phyloP scores from a whole-genome alignment of 1,140 invertebrate genomes.

The Daktulosphaira vitifoliae region DNA sequence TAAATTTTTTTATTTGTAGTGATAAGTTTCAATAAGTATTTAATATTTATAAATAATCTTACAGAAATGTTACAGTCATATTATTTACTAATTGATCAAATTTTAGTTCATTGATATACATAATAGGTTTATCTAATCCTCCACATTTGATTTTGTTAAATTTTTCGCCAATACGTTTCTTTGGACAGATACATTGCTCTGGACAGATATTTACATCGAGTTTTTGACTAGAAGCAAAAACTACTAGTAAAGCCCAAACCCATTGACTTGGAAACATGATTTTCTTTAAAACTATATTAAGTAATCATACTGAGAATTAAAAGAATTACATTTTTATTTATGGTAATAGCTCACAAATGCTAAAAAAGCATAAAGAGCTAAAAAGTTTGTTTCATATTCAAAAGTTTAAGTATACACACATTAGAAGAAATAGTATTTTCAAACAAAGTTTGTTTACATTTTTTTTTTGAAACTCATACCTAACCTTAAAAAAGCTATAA shows the following conservation, averaged over 20 bases:
- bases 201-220: background rate
- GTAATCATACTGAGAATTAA: too few relatives aligned
- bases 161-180: background rate
- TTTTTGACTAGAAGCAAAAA: background rate
- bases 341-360: too few relatives aligned
- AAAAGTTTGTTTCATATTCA: too few relatives aligned
- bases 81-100: background rate
- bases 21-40: too few relatives aligned
- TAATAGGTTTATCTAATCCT: background rate
- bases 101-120: conserved; percentile 6
- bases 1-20: too few relatives aligned
- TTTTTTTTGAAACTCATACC: background rate
- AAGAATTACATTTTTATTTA: too few relatives aligned
- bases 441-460: too few relatives aligned
- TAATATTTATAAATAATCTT: background rate
- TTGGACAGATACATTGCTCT: background rate
- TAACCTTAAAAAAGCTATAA: conserved; percentile 13
- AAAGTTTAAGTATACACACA: too few relatives aligned
- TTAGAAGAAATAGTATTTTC: too few relatives aligned
- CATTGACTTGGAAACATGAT: background rate
- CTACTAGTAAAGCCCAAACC: background rate
- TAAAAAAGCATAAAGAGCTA: too few relatives aligned
- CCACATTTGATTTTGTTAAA: conserved; percentile 20
- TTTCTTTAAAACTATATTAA: background rate
- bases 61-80: conserved; percentile 1